Evolutionary conservation across 2,888 invertebrate species (phyloP), one percentile per base, ranked within the genome.

Genomic region (Tinea trinotella): DNA sequence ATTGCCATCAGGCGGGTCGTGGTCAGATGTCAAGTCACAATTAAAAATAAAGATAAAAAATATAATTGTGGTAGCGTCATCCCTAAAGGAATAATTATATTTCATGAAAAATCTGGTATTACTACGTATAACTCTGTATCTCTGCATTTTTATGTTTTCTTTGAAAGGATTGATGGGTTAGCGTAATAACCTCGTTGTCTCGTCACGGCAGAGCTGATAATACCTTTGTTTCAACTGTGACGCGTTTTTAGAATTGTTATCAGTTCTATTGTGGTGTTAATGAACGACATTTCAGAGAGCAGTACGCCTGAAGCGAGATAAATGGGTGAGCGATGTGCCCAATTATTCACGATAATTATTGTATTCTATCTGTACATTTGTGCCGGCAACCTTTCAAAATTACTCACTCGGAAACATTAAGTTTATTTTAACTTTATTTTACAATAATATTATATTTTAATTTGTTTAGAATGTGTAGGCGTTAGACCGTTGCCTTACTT

Each of bases 221-320:
- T 48, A 62, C 64, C 68, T 67, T 72, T 73, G 63, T 64, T 64
- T 62, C 57, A 54, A 6, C 56, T 49, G 65, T 66, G 66, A 66
- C 66, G 70, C 71, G 70, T 75, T 75, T 76, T 74, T 71, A 72
- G 72, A 73, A 77, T 71, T 76, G 71, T 71, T 71, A 72, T 74
- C 68, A 67, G 68, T 68, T 66, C 72, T 66, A 74, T 76, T 78
- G 75, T 76, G 62, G 63, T 61, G 62, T 62, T 78, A 75, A 76
- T 74, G 75, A 76, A 75, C 65, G 63, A 57, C 68, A 64, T 66
- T 74, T 70, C 65, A 65, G 64, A 68, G 63, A 66, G 70, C 63
- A 64, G 30, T 30, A 63, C 61, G 63, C 60, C 65, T 64, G 63
- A 67, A 65, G 66, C 59, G 62, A 66, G 71, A 69, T 68, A 69